phyloP scores from a whole-genome alignment of 2,113 vertebrate species.

The Puffinus mauretanicus region DNA sequence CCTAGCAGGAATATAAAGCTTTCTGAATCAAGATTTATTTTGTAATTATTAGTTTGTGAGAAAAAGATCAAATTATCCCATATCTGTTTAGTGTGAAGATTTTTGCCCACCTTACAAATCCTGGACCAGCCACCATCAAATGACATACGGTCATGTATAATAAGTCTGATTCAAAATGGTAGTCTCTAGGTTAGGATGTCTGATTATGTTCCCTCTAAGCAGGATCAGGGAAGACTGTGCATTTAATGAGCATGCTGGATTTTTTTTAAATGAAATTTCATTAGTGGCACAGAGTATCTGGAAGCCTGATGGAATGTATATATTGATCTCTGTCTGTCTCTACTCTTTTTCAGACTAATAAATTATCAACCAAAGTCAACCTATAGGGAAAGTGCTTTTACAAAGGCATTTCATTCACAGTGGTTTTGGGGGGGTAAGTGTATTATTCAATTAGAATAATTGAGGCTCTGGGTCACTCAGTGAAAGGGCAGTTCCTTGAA shows the following conservation, averaged over 20 bases:
- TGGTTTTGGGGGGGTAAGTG: not conserved
- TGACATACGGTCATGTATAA: not conserved
- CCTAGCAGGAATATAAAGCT: not conserved
- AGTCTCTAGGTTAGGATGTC: not conserved
- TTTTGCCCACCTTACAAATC: not conserved
- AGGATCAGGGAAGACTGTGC: not conserved
- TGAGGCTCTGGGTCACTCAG: not conserved
- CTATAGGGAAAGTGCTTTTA: not conserved
- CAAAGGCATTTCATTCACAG: not conserved
- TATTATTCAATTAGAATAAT: not conserved
- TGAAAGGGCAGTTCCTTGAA: not conserved
- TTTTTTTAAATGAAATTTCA: not conserved
- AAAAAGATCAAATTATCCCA: not conserved
- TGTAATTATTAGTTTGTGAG: not conserved
- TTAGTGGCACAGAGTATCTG: not conserved
- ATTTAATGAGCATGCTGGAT: not conserved
- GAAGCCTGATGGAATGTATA: not conserved
- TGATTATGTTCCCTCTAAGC: not conserved
- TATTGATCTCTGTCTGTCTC: not conserved
- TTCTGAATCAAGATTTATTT: not conserved
- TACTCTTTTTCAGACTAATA: not conserved
- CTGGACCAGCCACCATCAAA: not conserved
- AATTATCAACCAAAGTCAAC: not conserved
- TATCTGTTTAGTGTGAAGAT: not conserved
- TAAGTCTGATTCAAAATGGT: not conserved